Evolutionary conservation across 2,888 invertebrate species (phyloP).

Genomic region (Drosophila tanythrix): DNA sequence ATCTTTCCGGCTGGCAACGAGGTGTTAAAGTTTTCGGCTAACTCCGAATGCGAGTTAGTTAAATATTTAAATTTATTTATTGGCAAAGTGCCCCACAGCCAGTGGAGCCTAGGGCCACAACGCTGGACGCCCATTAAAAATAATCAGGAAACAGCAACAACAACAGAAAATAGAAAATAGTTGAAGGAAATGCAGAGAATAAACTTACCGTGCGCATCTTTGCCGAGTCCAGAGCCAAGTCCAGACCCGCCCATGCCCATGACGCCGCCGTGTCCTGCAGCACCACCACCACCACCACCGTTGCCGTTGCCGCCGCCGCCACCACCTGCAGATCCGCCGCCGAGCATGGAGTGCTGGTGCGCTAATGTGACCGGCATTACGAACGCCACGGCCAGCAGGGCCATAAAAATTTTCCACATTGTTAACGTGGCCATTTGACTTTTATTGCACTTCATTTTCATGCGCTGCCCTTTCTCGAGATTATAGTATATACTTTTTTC

Average conservation of each 20-base stretch:
- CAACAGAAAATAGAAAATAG: slow-evolving; percentile 2
- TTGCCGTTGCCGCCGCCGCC: slow-evolving; percentile 46
- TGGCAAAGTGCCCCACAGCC: slow-evolving; percentile 34
- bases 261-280: slow-evolving; percentile 43
- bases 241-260: slow-evolving; percentile 44
- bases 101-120: not conserved
- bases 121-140: slow-evolving; percentile 63
- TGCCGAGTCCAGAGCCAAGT: slow-evolving; percentile 55
- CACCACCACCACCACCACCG: slow-evolving; percentile 51
- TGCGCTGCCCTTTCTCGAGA: slow-evolving; percentile 22
- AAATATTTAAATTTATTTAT: slow-evolving; percentile 79
- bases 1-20: slow-evolving; percentile 42
- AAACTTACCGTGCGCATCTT: slow-evolving; percentile 84
- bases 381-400: slow-evolving; percentile 61
- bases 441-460: slow-evolving; percentile 84
- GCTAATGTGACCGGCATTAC: slow-evolving; percentile 79
- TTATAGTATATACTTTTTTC: slow-evolving; percentile 12
- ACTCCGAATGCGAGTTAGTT: slow-evolving; percentile 57
- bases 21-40: slow-evolving; percentile 63
- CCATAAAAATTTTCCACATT: slow-evolving; percentile 84
- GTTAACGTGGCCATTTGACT: slow-evolving; percentile 84
- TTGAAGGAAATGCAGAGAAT: slow-evolving; percentile 15
- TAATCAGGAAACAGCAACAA: slow-evolving; percentile 56
- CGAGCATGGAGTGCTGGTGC: slow-evolving; percentile 78
- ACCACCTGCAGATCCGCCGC: slow-evolving; percentile 38